Evolutionary conservation across 53 echinoderm and acorn worm species (phyloP).

Genomic region (Luidia sarsii): DNA sequence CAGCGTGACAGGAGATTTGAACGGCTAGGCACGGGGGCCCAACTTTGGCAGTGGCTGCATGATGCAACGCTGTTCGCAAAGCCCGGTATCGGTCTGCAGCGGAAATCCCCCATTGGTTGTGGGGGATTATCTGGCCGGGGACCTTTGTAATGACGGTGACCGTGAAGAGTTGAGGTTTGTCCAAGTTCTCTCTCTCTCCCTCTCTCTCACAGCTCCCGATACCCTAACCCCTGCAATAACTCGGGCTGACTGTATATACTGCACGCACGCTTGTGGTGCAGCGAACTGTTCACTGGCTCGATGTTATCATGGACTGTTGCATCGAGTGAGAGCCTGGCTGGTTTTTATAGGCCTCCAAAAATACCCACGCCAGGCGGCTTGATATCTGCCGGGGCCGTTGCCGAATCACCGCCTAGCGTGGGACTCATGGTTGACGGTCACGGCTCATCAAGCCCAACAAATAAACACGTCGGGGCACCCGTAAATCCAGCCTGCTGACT

Average conservation of each 20-base stretch:
- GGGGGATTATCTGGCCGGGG: too few species aligned
- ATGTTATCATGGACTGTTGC: too few species aligned
- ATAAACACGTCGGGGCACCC: too few species aligned
- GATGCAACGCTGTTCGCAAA: background rate
- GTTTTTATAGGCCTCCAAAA: conserved; percentile 54
- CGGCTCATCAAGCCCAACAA: too few species aligned
- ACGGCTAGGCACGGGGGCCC: conserved; percentile 8
- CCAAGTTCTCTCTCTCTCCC: background rate
- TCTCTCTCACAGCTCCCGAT: too few species aligned
- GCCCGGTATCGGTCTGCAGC: conserved; percentile 38
- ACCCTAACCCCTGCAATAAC: too few species aligned
- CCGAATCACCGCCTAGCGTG: conserved; percentile 25
- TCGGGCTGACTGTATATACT: too few species aligned
- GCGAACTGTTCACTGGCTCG: too few species aligned
- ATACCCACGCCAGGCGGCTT: conserved; percentile 24
- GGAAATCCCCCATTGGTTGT: conserved; percentile 46
- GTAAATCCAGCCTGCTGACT: conserved; percentile 7
- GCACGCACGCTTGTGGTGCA: too few species aligned
- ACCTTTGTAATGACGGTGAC: too few species aligned
- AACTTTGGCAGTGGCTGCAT: conserved; percentile 5
- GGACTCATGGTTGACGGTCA: conserved; percentile 3
- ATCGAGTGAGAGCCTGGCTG: too few species aligned
- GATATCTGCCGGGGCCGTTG: conserved; percentile 3
- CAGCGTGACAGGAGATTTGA: background rate
- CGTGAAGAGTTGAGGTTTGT: background rate